Percentiles rank a stretch among this genome's conserved stretches.
Evolutionary conservation across 2,888 invertebrate species (phyloP).

Genomic region (Agrilus cyanescens): DNA sequence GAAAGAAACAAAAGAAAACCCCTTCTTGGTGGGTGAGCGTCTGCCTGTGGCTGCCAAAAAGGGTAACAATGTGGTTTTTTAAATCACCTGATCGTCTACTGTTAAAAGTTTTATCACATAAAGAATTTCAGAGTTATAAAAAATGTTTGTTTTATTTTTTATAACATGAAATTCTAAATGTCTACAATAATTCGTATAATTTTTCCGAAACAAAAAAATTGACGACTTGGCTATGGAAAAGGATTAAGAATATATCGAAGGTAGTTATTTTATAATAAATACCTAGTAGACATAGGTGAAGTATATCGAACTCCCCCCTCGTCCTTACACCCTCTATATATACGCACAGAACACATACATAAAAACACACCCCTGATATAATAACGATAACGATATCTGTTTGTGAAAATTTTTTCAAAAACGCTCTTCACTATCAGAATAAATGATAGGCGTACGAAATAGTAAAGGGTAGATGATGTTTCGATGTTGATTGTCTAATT

Average conservation of each 20-base stretch:
- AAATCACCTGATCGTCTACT: slow-evolving; percentile 16
- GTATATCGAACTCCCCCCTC: no score
- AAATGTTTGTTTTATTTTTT: no score
- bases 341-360: no score
- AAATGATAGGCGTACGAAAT: slow-evolving; percentile 6
- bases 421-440: slow-evolving; percentile 6
- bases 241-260: slow-evolving; percentile 9
- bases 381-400: no score
- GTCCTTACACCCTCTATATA: no score
- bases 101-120: slow-evolving; percentile 5
- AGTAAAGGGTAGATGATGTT: no score
- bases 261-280: no score
- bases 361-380: no score
- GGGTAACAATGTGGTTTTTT: slow-evolving; percentile 57
- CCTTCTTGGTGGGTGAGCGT: slow-evolving; percentile 74
- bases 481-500: no score
- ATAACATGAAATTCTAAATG: neutral
- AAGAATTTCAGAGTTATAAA: no score
- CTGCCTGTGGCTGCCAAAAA: slow-evolving; percentile 90
- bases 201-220: slow-evolving; percentile 13
- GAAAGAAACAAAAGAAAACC: slow-evolving; percentile 51
- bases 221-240: slow-evolving; percentile 19
- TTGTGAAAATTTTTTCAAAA: neutral
- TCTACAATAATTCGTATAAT: neutral
- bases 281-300: no score